Percentiles rank a stretch among this genome's conserved stretches.
Conservation (phyloP, 2,113 vertebrate genomes). For the Festucalex cinctus region DNA sequence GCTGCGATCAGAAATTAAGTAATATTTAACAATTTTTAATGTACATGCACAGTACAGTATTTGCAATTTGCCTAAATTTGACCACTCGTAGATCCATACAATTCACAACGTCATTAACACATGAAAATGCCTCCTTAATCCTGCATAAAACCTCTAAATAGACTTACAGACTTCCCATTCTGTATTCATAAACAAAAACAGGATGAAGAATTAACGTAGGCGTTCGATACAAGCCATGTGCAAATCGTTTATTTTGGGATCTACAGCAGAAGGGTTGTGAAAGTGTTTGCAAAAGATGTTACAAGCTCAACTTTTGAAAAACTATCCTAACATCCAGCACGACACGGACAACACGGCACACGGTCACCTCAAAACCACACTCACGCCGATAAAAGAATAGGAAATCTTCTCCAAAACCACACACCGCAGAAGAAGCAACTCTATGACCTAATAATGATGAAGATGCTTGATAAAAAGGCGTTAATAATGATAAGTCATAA, state of each 20-base stretch:
- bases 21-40: too few relatives aligned
- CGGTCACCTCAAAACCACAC: constrained; percentile 1
- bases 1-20: too few relatives aligned
- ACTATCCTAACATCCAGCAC: constrained; percentile 22
- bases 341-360: constrained; percentile 15
- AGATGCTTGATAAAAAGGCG: not conserved
- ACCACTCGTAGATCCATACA: too few relatives aligned
- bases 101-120: too few relatives aligned
- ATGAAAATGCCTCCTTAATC: too few relatives aligned
- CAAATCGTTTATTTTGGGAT: constrained; percentile 67
- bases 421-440: not conserved
- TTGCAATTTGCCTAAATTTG: not conserved
- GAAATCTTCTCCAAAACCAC: not conserved
- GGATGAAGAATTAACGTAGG: not conserved
- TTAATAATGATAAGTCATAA: not conserved
- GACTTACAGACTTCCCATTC: too few relatives aligned
- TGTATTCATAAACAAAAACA: not conserved
- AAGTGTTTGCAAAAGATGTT: constrained; percentile 48
- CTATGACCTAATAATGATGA: not conserved
- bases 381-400: constrained; percentile 8
- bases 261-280: constrained; percentile 47
- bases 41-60: too few relatives aligned
- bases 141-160: too few relatives aligned
- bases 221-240: constrained; percentile 34
- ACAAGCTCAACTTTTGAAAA: constrained; percentile 61